phyloP scores from a whole-genome alignment of 1,140 invertebrate species.

The Bombyx mandarina region DNA sequence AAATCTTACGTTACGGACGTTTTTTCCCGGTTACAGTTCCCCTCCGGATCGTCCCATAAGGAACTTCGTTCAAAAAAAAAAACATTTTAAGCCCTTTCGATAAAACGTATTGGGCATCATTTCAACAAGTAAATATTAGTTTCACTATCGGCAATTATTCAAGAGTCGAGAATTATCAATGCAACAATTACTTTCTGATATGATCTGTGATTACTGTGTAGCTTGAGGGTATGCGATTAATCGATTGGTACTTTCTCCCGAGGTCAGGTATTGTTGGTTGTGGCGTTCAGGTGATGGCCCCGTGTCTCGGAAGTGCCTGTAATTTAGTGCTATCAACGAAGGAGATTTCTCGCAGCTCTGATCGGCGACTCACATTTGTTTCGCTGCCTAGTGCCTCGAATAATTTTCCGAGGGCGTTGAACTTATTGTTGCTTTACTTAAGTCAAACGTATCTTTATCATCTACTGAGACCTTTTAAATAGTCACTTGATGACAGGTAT shows the following conservation, averaged over 20 bases:
- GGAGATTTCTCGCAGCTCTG: constrained; percentile 34
- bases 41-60: no score
- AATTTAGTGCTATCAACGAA: constrained; percentile 35
- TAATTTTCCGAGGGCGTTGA: no score
- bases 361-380: constrained; percentile 29
- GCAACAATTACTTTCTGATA: constrained; percentile 41
- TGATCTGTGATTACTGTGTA: constrained; percentile 41
- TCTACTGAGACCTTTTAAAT: no score
- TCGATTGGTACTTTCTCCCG: constrained; percentile 48
- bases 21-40: no score
- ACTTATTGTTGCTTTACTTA: no score
- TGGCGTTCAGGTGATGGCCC: constrained; percentile 16
- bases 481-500: no score
- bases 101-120: background rate
- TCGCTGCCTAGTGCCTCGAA: constrained; percentile 23
- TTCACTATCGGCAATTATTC: constrained; percentile 27
- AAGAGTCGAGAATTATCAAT: constrained; percentile 37
- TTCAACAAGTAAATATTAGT: constrained; percentile 29
- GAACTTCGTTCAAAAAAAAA: constrained; percentile 18
- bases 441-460: no score
- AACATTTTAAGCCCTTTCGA: background rate
- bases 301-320: constrained; percentile 22
- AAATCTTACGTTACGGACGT: no score
- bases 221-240: constrained; percentile 38
- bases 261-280: constrained; percentile 38